Evolutionary conservation across 30 jellyfish, hydroid and myxozoan species (phyloP).

Genomic region (Mastigias papua): DNA sequence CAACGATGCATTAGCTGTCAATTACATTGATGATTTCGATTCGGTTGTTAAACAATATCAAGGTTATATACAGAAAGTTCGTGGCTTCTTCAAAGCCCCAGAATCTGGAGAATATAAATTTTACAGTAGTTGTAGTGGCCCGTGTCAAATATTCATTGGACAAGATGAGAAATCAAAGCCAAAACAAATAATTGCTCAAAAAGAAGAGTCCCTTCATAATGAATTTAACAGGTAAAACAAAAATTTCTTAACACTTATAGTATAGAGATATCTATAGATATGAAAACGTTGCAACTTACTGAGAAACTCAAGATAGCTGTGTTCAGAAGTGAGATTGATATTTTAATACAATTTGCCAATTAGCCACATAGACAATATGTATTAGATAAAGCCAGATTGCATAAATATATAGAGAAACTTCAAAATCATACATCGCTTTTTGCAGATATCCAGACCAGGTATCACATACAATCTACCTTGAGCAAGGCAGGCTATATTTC

Average conservation of each 20-base stretch:
- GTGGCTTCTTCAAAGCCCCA: constrained; percentile 91
- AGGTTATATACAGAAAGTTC: constrained; percentile 55
- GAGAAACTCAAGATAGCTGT: too few relatives aligned
- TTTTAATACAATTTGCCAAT: too few relatives aligned
- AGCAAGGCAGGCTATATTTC: constrained; percentile 52
- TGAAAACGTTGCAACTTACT: too few relatives aligned
- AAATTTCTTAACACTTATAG: too few relatives aligned
- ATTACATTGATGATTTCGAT: constrained; percentile 64
- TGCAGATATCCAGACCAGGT: constrained; percentile 89
- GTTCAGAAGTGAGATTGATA: too few relatives aligned
- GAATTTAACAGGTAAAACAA: constrained; percentile 70
- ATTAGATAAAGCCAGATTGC: too few relatives aligned
- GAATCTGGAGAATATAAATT: constrained; percentile 91
- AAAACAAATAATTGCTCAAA: constrained; percentile 69
- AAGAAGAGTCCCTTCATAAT: constrained; percentile 56
- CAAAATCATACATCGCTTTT: not conserved
- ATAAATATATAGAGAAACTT: too few relatives aligned
- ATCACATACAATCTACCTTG: constrained; percentile 82
- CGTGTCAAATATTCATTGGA: constrained; percentile 76
- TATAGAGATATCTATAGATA: too few relatives aligned
- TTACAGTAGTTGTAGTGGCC: constrained; percentile 87
- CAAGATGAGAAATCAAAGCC: constrained; percentile 26
- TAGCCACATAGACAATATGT: too few relatives aligned
- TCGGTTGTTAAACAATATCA: constrained; percentile 48
- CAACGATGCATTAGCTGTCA: constrained; percentile 38